A percentile compares a stretch with the other conserved stretches of the same genome.
Conservation (phyloP, 2,797 vertebrate species). For the Lithobates sylvaticus region DNA sequence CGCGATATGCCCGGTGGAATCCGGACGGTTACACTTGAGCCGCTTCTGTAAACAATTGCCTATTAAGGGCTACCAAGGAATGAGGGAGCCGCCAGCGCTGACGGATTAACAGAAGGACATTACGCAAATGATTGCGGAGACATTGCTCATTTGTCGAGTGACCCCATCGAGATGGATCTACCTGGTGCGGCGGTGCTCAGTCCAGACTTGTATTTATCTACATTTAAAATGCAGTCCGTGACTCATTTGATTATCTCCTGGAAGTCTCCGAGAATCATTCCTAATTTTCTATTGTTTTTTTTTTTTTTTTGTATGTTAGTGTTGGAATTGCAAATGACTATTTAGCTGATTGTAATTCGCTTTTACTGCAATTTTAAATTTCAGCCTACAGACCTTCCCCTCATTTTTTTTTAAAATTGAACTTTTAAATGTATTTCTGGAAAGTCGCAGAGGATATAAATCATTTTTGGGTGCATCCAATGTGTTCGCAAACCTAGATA, state of each 20-base stretch:
- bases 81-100: slow-evolving; percentile 56
- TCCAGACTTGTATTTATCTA: slow-evolving; percentile 43
- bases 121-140: slow-evolving; percentile 30
- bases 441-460: too few species aligned
- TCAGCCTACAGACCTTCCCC: background rate
- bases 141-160: slow-evolving; percentile 55
- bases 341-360: slow-evolving; percentile 21
- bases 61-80: slow-evolving; percentile 68
- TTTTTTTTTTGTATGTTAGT: background rate
- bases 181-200: slow-evolving; percentile 10
- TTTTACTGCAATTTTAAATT: background rate
- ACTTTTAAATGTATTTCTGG: too few species aligned
- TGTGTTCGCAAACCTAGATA: too few species aligned
- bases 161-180: slow-evolving; percentile 45
- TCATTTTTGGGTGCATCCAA: too few species aligned
- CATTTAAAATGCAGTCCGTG: slow-evolving; percentile 16
- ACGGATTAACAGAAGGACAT: slow-evolving; percentile 57
- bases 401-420: too few species aligned
- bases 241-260: slow-evolving; percentile 20
- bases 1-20: slow-evolving; percentile 65
- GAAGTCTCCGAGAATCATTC: background rate
- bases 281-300: background rate
- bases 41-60: slow-evolving; percentile 67
- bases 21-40: slow-evolving; percentile 62
- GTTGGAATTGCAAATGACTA: slow-evolving; percentile 7